Conservation (phyloP, 2,888 invertebrate species). For the Muscina levida region DNA sequence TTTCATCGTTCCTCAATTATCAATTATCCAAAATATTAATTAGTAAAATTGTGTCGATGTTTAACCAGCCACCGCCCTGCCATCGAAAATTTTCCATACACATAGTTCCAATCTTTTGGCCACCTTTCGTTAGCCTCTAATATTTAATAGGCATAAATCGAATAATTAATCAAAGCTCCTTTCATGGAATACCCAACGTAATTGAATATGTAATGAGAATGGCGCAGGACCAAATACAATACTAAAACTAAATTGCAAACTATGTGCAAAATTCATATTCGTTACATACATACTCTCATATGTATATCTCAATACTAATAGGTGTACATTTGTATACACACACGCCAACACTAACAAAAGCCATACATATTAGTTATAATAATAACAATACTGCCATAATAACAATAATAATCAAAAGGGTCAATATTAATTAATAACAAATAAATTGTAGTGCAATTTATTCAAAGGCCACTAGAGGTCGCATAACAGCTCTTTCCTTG, state of each 20-base stretch:
- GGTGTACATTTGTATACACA: neutral
- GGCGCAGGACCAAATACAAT: neutral
- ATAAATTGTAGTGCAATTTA: slow-evolving; percentile 12
- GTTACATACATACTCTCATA: neutral
- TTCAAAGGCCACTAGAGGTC: neutral
- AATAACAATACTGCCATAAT: neutral
- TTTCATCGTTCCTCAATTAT: slow-evolving; percentile 8
- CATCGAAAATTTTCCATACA: neutral
- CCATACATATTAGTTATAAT: neutral
- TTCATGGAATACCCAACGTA: slow-evolving; percentile 12
- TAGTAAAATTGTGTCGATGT: neutral
- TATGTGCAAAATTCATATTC: too few relatives aligned
- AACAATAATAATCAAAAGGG: slow-evolving; percentile 30
- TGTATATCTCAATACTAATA: neutral
- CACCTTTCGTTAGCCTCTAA: too few relatives aligned
- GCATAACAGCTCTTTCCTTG: neutral
- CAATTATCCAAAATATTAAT: neutral
- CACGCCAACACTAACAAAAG: neutral
- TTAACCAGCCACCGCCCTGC: neutral
- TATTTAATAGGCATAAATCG: neutral
- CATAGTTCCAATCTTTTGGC: too few relatives aligned
- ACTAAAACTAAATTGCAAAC: slow-evolving; percentile 18
- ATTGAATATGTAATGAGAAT: neutral
- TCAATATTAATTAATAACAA: slow-evolving; percentile 43
- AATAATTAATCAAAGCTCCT: slow-evolving; percentile 32